Conservation (phyloP, 2,888 invertebrate genomes). For the Agrotis ipsilon region DNA sequence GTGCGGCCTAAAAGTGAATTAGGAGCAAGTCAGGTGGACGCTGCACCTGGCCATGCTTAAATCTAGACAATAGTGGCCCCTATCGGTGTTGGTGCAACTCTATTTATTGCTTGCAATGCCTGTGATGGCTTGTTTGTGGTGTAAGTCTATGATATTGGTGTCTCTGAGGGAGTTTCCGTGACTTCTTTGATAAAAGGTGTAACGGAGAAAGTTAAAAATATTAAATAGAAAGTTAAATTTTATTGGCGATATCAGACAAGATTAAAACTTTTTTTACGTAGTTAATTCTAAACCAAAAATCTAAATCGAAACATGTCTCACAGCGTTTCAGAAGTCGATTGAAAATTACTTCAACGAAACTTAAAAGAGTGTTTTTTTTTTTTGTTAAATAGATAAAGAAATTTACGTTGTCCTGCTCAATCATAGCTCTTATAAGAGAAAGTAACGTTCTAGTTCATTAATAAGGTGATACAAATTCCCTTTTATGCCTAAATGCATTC, state of each 20-base stretch:
- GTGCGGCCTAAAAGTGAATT: conserved; percentile 76
- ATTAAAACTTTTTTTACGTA: too few species aligned
- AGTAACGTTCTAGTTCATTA: too few species aligned
- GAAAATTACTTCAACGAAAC: neutral
- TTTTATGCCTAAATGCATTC: neutral
- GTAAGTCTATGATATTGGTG: neutral
- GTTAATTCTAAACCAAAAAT: neutral
- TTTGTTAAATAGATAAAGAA: neutral
- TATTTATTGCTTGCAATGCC: conserved; percentile 53
- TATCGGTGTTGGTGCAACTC: conserved; percentile 50
- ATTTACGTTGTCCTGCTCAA: too few species aligned
- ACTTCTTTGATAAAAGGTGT: neutral
- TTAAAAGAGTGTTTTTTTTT: neutral
- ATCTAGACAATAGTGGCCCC: conserved; percentile 62
- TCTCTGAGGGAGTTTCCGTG: neutral
- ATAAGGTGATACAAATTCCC: too few species aligned
- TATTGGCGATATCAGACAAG: too few species aligned
- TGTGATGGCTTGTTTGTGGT: conserved; percentile 9
- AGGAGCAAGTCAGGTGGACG: conserved; percentile 75
- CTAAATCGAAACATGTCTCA: too few species aligned
- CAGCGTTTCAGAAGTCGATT: too few species aligned
- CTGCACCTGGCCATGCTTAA: conserved; percentile 64
- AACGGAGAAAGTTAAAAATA: too few species aligned
- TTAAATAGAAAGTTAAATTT: too few species aligned
- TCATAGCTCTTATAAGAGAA: neutral